Evolutionary conservation across 2,797 vertebrate species (phyloP), one percentile per base, ranked within the genome.

Genomic region (Sylvia borin): DNA sequence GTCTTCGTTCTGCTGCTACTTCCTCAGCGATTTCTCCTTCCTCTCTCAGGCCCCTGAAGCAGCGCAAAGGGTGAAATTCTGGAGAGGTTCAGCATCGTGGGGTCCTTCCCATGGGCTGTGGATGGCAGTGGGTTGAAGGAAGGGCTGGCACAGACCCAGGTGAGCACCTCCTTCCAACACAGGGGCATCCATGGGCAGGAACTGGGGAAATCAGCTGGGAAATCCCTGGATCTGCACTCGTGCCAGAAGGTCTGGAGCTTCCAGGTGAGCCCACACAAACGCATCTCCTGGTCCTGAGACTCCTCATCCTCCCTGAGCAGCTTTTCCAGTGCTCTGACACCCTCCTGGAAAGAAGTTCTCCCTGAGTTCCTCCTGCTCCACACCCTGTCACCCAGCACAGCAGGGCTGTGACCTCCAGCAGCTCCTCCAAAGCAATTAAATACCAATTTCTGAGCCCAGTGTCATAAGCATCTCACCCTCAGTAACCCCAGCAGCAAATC

Each of bases 11-110:
- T 89, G 66, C 36, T 58, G 27, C 70, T 86, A 26, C 68, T 70
- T 91, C 73, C 55, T 88, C 50, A 74, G 80, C 8, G 58, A 65
- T 83, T 78, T 51, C 54, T 92, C 51, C 85, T 74, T 88, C 70
- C 31, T 48, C 76, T 75, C 85, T 53, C 1, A 24, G 34, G 16
- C 13, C 17, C 40, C 19, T 2, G 1, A 8, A 51, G 60, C 47
- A 76, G 43, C 53, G 55, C 0, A 1, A 31, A 60, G 55, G 55
- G 57, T 50, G 71, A 82, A 61, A 29, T 74, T 61, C 53, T 18
- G 1, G 7, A 50, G 53, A 13, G 6, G 78, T 60, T 53, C 3
- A 29, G 29, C 50, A 36, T 2, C 2, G 2, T 0, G 22, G 32
- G 29, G 36, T 25, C 60, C 43, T 73, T 70, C 32, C 60, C 42